Conservation (phyloP, 2,797 vertebrate species). For the Trichosurus vulpecula region DNA sequence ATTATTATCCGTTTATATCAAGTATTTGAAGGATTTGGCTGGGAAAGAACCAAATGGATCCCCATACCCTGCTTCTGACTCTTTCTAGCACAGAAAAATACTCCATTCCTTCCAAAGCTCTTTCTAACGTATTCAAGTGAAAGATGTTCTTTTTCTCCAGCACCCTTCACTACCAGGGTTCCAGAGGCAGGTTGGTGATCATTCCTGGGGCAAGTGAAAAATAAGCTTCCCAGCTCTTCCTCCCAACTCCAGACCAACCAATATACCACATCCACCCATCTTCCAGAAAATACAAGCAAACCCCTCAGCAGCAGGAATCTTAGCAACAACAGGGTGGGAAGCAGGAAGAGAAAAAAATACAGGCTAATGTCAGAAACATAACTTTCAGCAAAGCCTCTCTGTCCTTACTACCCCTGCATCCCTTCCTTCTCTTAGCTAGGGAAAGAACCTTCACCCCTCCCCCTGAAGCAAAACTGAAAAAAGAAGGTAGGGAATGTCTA, state of each 20-base stretch:
- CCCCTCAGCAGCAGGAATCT: background rate
- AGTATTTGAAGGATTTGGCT: background rate
- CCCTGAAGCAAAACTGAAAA: conserved; percentile 67
- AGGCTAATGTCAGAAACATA: background rate
- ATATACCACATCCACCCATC: background rate
- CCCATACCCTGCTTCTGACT: background rate
- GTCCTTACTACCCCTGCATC: background rate
- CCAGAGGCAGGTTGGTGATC: background rate
- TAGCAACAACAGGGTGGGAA: background rate
- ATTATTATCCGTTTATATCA: conserved; percentile 14
- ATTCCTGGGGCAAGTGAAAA: background rate
- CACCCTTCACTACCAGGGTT: background rate
- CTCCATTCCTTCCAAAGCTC: background rate
- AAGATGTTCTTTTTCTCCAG: background rate
- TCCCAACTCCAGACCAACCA: background rate
- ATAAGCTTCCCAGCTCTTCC: background rate
- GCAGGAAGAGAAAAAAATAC: background rate
- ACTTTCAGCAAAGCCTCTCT: background rate
- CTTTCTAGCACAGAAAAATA: background rate
- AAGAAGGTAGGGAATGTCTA: conserved; percentile 65
- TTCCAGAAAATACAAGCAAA: background rate
- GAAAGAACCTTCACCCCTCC: conserved; percentile 48
- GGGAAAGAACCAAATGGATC: conserved; percentile 17
- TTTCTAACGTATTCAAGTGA: background rate
- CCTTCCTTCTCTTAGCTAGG: conserved; percentile 13